Evolutionary conservation across 1,140 invertebrate species (phyloP), one percentile per base, ranked within the genome.

Genomic region (Camponotus vicinus): DNA sequence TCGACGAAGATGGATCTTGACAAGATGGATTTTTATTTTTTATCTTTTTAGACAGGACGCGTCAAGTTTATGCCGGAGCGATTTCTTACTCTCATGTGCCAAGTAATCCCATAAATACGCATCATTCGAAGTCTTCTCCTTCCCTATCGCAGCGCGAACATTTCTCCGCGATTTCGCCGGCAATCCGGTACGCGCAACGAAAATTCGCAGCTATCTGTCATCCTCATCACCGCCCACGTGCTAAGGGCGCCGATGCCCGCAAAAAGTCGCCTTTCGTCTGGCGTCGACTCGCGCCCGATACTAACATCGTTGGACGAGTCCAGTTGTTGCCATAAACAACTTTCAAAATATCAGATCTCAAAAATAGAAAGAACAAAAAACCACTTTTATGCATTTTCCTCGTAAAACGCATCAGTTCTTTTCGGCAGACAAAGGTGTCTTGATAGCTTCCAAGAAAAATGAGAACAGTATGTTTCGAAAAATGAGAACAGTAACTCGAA

Each of bases 61-160:
- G 88, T 91, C 91, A 88, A 45, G 80, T 88, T 92, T 90, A 89
- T 87, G 86, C 79, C 88, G 45, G 2, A 82, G 52, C 79, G 84
- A 77, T 57, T 88, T 86, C 85, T 76, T 87, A 77, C 91, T 59
- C 42, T 82, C 84, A 73, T 69, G 45, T 52, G 86, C 52, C 78
- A 52, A 64, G 61, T 66, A 55, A 52, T 79, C 45, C 88, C 88
- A 90, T 90, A 90, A 90, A 88, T 88, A 90, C 86, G 61, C 77
- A 63, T 66, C 73, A 34, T 37, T 90, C 77, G 86, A 78, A 88
- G 61, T 55, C n/a, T 57, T 71, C 71, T 75, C 27, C 61, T 59
- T 34, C 61, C 37, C 37, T 21, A 18, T 52, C 70, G 21, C 61
- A 18, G 59, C 55, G 59, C 49, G n/a, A 42, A 32, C 57, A 55